phyloP scores from a whole-genome alignment of 2,113 vertebrate species.

The Galeopterus variegatus region DNA sequence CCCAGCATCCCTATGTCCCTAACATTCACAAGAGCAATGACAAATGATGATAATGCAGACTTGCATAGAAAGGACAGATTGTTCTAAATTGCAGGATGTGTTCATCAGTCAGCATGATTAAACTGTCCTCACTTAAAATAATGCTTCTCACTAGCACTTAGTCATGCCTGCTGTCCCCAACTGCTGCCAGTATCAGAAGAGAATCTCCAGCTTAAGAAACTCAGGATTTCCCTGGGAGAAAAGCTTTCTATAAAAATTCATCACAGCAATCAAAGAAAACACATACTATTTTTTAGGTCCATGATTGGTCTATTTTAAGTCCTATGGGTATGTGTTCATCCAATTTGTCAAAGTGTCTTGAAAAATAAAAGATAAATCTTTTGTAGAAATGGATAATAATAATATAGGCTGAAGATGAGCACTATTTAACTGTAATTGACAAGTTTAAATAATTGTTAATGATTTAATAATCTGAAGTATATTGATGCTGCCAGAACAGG shows the following conservation, averaged over 20 bases:
- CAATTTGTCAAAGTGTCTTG: neutral
- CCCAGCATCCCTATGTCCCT: neutral
- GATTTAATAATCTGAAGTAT: constrained; percentile 47
- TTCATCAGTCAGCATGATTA: constrained; percentile 63
- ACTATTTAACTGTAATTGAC: neutral
- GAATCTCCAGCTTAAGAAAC: neutral
- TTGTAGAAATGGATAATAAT: neutral
- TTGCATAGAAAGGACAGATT: constrained; percentile 64
- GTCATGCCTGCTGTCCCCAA: constrained; percentile 16
- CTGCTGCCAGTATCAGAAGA: constrained; percentile 28
- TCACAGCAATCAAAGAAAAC: constrained; percentile 47
- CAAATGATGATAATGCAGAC: constrained; percentile 32
- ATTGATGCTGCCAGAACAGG: neutral
- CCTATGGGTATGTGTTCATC: neutral
- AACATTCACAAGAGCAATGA: constrained; percentile 33
- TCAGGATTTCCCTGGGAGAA: constrained; percentile 37
- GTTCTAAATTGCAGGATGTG: constrained; percentile 7
- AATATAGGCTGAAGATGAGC: neutral
- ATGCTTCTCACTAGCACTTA: constrained; percentile 35
- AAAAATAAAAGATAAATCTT: constrained; percentile 15
- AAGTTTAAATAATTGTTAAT: constrained; percentile 51
- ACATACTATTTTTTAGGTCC: neutral
- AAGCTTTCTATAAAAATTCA: constrained; percentile 12
- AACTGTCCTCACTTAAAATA: constrained; percentile 67
- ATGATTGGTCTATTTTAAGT: constrained; percentile 39